Evolutionary conservation across 2,797 vertebrate species (phyloP).

Genomic region (Silurus lanzhouensis): DNA sequence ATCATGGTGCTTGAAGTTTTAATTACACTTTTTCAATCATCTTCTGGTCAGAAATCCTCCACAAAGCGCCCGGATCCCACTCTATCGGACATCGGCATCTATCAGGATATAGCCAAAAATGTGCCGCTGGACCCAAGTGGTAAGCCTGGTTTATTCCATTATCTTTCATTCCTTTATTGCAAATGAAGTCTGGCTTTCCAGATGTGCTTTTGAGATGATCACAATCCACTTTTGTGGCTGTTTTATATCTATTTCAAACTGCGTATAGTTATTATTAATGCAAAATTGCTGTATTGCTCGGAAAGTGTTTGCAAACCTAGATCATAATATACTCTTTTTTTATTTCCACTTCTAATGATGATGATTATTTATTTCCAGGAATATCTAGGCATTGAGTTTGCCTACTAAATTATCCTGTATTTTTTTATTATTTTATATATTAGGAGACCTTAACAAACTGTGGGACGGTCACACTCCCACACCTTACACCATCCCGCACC

Average conservation of each 20-base stretch:
- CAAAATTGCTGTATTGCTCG: background rate
- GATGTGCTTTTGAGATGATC: background rate
- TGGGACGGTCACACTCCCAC: constrained; percentile 66
- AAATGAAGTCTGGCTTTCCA: background rate
- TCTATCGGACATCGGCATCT: constrained; percentile 80
- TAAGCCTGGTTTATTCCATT: constrained; percentile 58
- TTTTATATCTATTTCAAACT: background rate
- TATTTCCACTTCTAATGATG: background rate
- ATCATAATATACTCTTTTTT: no score
- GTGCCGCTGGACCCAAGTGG: constrained; percentile 62
- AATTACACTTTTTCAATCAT: background rate
- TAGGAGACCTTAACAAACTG: constrained; percentile 69
- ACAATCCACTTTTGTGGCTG: background rate
- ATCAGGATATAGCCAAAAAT: constrained; percentile 80
- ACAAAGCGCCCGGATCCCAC: constrained; percentile 75
- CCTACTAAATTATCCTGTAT: background rate
- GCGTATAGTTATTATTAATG: background rate
- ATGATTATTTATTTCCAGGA: no score
- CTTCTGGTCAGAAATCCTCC: constrained; percentile 77
- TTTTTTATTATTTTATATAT: background rate
- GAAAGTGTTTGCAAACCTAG: background rate
- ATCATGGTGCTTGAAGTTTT: background rate
- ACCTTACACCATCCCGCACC: constrained; percentile 48
- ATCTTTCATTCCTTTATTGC: background rate
- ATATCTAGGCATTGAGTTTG: background rate